Base-by-base conservation (phyloP, 2,888 invertebrate genomes). In the Hirtodrosophila histrioides region DNA sequence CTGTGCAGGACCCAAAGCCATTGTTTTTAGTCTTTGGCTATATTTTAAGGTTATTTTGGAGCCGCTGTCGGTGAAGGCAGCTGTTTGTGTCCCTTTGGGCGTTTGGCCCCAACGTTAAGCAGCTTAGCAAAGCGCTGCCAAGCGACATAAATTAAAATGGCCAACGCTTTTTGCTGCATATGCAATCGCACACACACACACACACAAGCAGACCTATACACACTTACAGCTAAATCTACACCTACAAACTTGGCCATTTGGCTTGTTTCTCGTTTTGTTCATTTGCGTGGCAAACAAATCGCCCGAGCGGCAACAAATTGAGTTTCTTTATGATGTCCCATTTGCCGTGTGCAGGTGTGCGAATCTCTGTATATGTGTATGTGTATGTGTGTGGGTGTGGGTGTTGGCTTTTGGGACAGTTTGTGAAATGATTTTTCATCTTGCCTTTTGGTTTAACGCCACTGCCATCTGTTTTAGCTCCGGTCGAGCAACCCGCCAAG, bases 281-380 rank as follows among this genome's bases (percentile, higher is more conserved):
- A 80, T 77, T 88, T 84, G 81, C 86, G 70, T 78, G 83, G 82
- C 87, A 88, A 88, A 84, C 82, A 84, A 84, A 84, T 84, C 87
- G 88, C 85, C 73, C 61, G 61, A 83, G 86, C 84, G 88, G 75
- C 88, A 88, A 80, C 87, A 84, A 84, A 84, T 84, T 86, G 84
- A 88, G 88, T 84, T 84, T 86, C 88, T 86, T 84, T 84, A 84
- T 88, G 81, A 84, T 86, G 75, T 84, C 66, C 81, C 88, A 88
- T 88, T 84, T 88, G 71, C 68, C 48, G 67, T 75, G 64, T 68
- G 72, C 66, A 77, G 64, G 71, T 80, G 70, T 60, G 65, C 61
- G 75, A 29, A 54, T 73, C 69, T 23, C n/a, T 41, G 29, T 57
- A 17, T 55, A n/a, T 46, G 46, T 65, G 46, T 37, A 43, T 40